A percentile compares a stretch with the other conserved stretches of the same genome.
Evolutionary conservation across 2,797 vertebrate genomes (phyloP).

Genomic region (Rhinophrynus dorsalis): DNA sequence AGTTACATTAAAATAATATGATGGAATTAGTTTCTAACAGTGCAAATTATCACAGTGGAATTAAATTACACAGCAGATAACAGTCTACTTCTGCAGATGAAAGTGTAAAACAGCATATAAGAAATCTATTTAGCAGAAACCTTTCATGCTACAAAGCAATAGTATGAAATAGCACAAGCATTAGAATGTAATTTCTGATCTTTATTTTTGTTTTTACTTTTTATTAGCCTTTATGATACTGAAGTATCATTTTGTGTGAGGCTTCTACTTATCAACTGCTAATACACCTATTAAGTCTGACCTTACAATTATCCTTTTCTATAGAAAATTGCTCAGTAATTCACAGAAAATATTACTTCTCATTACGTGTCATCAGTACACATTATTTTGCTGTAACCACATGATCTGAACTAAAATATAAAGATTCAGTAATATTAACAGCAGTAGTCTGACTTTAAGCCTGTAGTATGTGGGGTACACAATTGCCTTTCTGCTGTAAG

Average conservation of each 20-base stretch:
- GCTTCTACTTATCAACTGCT: background rate
- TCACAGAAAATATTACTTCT: background rate
- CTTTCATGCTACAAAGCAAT: too few species aligned
- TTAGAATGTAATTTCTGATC: too few species aligned
- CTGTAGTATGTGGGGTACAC: background rate
- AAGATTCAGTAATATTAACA: conserved; percentile 4
- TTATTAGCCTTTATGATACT: too few species aligned
- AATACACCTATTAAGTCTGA: conserved; percentile 5
- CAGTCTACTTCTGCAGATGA: too few species aligned
- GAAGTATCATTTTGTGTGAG: background rate
- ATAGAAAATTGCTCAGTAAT: conserved; percentile 3
- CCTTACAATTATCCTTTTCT: conserved; percentile 8
- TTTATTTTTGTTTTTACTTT: too few species aligned
- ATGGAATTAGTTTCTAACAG: too few species aligned
- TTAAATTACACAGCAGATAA: too few species aligned
- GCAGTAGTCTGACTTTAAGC: conserved; percentile 6
- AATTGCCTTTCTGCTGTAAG: background rate
- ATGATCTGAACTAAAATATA: background rate
- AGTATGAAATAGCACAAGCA: too few species aligned
- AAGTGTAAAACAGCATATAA: too few species aligned
- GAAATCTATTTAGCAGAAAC: too few species aligned
- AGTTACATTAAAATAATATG: too few species aligned
- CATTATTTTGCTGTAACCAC: conserved; percentile 10
- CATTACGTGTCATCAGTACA: background rate
- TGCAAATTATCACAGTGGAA: too few species aligned